phyloP scores from a whole-genome alignment of 2,113 vertebrate genomes.

The Brienomyrus longianalis region DNA sequence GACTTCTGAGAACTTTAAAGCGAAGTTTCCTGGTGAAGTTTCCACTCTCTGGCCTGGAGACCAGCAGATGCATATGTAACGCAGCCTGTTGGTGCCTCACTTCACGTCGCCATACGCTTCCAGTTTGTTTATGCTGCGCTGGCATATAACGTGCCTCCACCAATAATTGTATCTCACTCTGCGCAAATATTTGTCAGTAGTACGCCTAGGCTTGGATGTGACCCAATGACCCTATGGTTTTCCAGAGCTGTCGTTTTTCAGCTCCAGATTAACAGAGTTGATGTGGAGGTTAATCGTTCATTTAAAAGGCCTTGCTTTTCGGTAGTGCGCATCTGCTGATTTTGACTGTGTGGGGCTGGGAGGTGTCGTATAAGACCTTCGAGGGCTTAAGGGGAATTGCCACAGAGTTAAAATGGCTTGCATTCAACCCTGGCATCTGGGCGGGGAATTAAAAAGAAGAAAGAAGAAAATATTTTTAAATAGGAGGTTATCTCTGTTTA shows the following conservation, averaged over 20 bases:
- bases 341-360: background rate
- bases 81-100: background rate
- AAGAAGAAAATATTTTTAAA: background rate
- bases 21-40: background rate
- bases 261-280: background rate
- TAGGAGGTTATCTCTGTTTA: background rate
- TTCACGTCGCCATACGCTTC: background rate
- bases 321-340: background rate
- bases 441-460: slow-evolving; percentile 4
- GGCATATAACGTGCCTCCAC: background rate
- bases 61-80: background rate
- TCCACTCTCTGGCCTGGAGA: background rate
- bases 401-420: slow-evolving; percentile 5
- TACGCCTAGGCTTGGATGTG: background rate
- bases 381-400: slow-evolving; percentile 19
- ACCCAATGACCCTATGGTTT: background rate
- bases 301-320: slow-evolving; percentile 25
- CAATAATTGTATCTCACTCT: background rate
- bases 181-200: background rate
- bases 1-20: background rate
- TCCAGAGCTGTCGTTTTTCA: background rate
- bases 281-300: slow-evolving; percentile 26
- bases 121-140: background rate
- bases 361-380: slow-evolving; percentile 17
- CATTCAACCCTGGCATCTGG: background rate